Evolutionary conservation across 1,140 invertebrate genomes (phyloP).

Genomic region (Macrotrachela quadricornifera): DNA sequence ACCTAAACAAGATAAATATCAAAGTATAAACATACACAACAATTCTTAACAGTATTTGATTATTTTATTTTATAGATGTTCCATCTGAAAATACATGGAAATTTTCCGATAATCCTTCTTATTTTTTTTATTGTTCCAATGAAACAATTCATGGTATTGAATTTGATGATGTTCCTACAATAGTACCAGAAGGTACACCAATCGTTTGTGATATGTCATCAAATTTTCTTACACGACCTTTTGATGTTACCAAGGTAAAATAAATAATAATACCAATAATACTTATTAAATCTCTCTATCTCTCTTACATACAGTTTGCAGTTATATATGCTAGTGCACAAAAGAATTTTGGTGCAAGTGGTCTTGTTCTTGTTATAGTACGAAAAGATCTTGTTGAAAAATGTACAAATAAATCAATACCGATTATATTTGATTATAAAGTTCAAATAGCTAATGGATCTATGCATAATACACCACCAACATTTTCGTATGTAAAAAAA

Average conservation of each 20-base stretch:
- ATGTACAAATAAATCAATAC: slow-evolving; percentile 42
- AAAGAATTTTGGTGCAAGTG: slow-evolving; percentile 86
- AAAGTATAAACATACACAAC: slow-evolving; percentile 34
- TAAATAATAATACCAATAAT: too few relatives aligned
- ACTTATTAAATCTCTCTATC: too few relatives aligned
- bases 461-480: slow-evolving; percentile 78
- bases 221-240: slow-evolving; percentile 61
- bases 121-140: slow-evolving; percentile 87
- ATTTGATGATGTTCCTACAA: slow-evolving; percentile 37
- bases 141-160: slow-evolving; percentile 91
- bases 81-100: slow-evolving; percentile 43
- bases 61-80: slow-evolving; percentile 18
- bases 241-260: slow-evolving; percentile 58
- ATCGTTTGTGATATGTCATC: slow-evolving; percentile 60
- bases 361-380: slow-evolving; percentile 72
- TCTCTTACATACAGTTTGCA: slow-evolving; percentile 41
- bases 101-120: slow-evolving; percentile 71
- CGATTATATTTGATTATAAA: slow-evolving; percentile 64
- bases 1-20: slow-evolving; percentile 51
- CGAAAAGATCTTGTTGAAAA: slow-evolving; percentile 69
- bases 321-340: slow-evolving; percentile 85
- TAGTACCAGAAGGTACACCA: slow-evolving; percentile 42
- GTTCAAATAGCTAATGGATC: slow-evolving; percentile 62
- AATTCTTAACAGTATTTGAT: too few relatives aligned
- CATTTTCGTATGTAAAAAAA: slow-evolving; percentile 48